These are phyloP conservation scores for Eidolon dupreanum DNA, from an alignment of 2,797 vertebrate species.

Conservation along the genomic window DNA sequence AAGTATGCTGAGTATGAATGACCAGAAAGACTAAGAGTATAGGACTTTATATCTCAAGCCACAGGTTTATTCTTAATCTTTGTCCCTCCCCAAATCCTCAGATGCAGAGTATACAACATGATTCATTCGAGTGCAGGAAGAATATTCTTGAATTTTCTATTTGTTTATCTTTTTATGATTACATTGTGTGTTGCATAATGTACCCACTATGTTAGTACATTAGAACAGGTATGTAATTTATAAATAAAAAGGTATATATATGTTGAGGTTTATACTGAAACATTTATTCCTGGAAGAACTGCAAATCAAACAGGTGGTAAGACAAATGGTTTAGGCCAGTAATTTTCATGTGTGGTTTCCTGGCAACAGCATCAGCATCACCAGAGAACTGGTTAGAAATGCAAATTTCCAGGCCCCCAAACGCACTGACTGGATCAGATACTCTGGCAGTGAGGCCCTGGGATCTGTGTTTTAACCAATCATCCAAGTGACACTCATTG, in stretches of 20 bases:
- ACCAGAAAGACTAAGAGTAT: slow-evolving; percentile 9
- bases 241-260: not conserved
- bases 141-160: slow-evolving; percentile 27
- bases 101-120: not conserved
- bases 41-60: not conserved
- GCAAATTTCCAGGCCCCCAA: not conserved
- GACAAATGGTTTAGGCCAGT: not conserved
- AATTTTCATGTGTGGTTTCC: not conserved
- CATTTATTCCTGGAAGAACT: not conserved
- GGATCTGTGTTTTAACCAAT: not conserved
- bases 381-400: not conserved
- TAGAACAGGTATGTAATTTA: not conserved
- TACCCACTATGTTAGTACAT: not conserved
- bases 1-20: slow-evolving; percentile 1
- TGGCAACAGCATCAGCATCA: not conserved
- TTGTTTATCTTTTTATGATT: slow-evolving; percentile 23
- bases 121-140: not conserved
- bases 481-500: not conserved
- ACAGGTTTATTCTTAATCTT: slow-evolving; percentile 51
- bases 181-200: not conserved
- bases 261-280: not conserved
- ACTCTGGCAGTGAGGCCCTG: not conserved
- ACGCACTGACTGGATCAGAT: not conserved
- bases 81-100: slow-evolving; percentile 6
- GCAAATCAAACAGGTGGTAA: not conserved